Percentiles rank a stretch among this genome's conserved stretches.
Conservation (phyloP, 2,113 vertebrate genomes). For the Cyprinus carpio region DNA sequence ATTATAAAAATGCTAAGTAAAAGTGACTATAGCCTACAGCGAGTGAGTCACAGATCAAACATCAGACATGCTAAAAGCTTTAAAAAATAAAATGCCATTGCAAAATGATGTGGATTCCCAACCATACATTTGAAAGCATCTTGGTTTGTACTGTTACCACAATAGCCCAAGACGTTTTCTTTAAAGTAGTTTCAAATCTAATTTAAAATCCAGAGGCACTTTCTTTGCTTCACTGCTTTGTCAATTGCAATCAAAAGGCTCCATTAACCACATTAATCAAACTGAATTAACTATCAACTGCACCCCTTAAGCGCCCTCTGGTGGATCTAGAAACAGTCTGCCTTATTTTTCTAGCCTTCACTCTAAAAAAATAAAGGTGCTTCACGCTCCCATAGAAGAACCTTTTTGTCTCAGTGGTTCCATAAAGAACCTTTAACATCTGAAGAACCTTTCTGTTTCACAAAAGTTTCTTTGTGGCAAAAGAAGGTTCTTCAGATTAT, state of each 20-base stretch:
- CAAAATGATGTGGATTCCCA: background rate
- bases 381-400: too few species aligned
- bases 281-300: background rate
- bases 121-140: background rate
- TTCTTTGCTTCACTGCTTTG: background rate
- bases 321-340: background rate
- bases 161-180: background rate
- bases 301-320: background rate
- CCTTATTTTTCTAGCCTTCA: background rate
- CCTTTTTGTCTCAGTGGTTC: too few species aligned
- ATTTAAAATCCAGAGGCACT: background rate
- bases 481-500: too few species aligned
- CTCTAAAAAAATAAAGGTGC: too few species aligned
- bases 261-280: constrained; percentile 4
- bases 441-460: too few species aligned
- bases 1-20: background rate
- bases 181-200: constrained; percentile 3
- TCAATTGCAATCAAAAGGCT: constrained; percentile 10
- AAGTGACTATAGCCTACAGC: too few species aligned
- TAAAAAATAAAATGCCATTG: too few species aligned
- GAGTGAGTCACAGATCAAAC: too few species aligned
- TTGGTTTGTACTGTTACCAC: background rate
- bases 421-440: too few species aligned
- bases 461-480: too few species aligned
- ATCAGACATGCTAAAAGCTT: too few species aligned